Conservation (phyloP, 2,888 invertebrate genomes). For the Drepanosiphum platanoidis region DNA sequence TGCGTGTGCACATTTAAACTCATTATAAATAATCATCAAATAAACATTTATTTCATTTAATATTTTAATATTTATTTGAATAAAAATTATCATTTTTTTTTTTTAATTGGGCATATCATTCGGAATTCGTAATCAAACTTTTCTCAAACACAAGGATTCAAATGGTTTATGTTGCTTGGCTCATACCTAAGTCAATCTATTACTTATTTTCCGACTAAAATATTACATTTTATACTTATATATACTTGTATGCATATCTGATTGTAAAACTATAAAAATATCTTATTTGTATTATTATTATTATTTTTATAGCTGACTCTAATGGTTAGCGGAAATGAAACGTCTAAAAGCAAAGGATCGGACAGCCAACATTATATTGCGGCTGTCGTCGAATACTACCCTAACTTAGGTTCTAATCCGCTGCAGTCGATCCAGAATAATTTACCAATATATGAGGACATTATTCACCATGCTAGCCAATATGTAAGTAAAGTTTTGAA, state of each 20-base stretch:
- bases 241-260: not conserved
- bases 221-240: too few relatives aligned
- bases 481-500: constrained; percentile 31
- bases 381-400: constrained; percentile 63
- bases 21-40: not conserved
- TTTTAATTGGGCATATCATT: too few relatives aligned
- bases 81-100: too few relatives aligned
- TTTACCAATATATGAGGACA: constrained; percentile 49
- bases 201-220: too few relatives aligned
- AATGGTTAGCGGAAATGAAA: constrained; percentile 61
- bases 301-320: constrained; percentile 56
- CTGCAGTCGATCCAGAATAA: constrained; percentile 56
- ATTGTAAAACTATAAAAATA: not conserved
- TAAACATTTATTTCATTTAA: not conserved
- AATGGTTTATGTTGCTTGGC: too few relatives aligned
- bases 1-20: too few relatives aligned
- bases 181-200: too few relatives aligned
- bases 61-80: too few relatives aligned
- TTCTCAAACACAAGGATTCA: too few relatives aligned
- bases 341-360: constrained; percentile 44
- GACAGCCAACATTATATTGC: constrained; percentile 61
- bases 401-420: constrained; percentile 33
- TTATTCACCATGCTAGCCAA: constrained; percentile 55
- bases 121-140: too few relatives aligned
- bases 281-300: not conserved